Evolutionary conservation across 2,888 invertebrate species (phyloP).

Genomic region (Limnephilus lunatus): DNA sequence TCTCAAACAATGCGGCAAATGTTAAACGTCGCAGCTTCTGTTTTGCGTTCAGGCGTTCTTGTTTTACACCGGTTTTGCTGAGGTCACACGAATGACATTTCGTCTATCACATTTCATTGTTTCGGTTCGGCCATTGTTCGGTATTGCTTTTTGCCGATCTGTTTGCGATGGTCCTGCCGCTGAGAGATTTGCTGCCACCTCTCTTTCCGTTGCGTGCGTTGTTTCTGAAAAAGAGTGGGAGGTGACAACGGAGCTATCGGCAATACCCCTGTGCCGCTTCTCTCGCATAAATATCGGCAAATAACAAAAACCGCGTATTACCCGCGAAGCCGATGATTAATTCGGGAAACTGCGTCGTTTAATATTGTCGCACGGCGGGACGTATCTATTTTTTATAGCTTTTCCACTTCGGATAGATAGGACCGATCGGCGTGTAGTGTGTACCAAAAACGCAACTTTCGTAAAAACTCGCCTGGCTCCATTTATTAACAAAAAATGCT

Average conservation of each 20-base stretch:
- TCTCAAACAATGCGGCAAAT: conserved; percentile 20
- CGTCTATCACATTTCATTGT: conserved; percentile 53
- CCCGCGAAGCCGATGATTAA: conserved; percentile 10
- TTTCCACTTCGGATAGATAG: background rate
- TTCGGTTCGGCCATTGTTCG: conserved; percentile 48
- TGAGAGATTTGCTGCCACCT: background rate
- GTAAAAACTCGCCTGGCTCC: background rate
- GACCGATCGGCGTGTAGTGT: background rate
- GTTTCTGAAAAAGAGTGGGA: background rate
- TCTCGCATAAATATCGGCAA: conserved; percentile 37
- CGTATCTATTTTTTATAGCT: background rate
- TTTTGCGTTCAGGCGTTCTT: conserved; percentile 26
- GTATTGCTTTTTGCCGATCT: conserved; percentile 46
- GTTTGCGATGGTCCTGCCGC: conserved; percentile 17
- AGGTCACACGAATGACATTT: conserved; percentile 59
- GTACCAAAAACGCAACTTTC: background rate
- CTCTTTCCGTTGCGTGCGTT: background rate
- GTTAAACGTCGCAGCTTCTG: conserved; percentile 23
- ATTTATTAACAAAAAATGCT: background rate
- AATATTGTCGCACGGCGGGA: background rate
- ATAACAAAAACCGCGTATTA: conserved; percentile 22
- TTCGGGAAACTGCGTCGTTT: conserved; percentile 18
- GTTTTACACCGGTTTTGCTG: conserved; percentile 48
- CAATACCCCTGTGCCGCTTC: background rate
- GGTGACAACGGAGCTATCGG: background rate